Conservation (phyloP, 2,888 invertebrate species). For the Leptura quadrifasciata region DNA sequence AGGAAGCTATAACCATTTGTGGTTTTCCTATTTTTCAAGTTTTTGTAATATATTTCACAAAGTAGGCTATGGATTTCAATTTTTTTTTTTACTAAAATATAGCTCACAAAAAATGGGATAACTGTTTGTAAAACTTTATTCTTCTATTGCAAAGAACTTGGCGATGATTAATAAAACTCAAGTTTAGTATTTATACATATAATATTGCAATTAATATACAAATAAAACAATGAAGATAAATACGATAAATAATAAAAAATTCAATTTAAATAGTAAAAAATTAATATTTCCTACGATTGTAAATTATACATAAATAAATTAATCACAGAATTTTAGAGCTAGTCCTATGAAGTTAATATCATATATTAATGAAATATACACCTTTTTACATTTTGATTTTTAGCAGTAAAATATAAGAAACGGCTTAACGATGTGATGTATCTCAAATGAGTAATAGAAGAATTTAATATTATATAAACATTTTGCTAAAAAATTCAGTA, state of each 20-base stretch:
- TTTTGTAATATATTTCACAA: too few relatives aligned
- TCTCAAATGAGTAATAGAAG: constrained; percentile 45
- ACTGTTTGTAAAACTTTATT: too few relatives aligned
- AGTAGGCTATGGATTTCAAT: too few relatives aligned
- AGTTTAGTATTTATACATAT: constrained; percentile 28
- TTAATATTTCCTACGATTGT: constrained; percentile 59
- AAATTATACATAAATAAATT: constrained; percentile 62
- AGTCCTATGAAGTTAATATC: constrained; percentile 43
- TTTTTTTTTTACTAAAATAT: too few relatives aligned
- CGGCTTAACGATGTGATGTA: constrained; percentile 52
- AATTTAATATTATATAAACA: constrained; percentile 54
- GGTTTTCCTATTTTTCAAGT: too few relatives aligned
- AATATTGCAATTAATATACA: constrained; percentile 50
- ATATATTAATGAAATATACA: constrained; percentile 53
- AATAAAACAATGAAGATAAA: constrained; percentile 63
- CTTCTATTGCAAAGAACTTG: too few relatives aligned
- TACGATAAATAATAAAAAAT: constrained; percentile 63
- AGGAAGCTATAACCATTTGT: too few relatives aligned
- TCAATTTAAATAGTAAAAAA: constrained; percentile 62
- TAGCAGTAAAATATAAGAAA: constrained; percentile 49
- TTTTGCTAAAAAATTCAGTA: constrained; percentile 55
- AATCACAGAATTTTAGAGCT: constrained; percentile 66
- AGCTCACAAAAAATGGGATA: too few relatives aligned
- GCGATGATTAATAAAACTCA: neutral
- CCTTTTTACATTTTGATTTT: constrained; percentile 56